These are phyloP conservation scores for rabbit (Oryctolagus cuniculus) DNA, from an alignment of 2,113 vertebrate species.

Conservation along the genomic window DNA sequence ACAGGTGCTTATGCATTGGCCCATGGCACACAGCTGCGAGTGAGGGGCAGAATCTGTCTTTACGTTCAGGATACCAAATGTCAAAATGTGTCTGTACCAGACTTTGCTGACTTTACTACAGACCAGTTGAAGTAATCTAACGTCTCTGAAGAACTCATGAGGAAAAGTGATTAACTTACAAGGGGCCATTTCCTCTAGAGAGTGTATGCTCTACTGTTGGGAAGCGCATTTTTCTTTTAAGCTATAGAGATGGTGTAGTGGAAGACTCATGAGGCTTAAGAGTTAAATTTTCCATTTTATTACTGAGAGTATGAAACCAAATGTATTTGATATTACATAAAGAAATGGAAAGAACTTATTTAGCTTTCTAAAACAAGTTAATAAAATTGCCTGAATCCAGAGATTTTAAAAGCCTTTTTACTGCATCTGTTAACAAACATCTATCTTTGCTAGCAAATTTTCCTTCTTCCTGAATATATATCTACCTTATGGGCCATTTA, in stretches of 20 bases:
- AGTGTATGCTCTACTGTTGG: not conserved
- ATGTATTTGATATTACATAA: not conserved
- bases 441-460: constrained; percentile 15
- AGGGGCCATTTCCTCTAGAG: not conserved
- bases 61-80: not conserved
- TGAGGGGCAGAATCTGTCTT: constrained; percentile 31
- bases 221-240: not conserved
- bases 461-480: not conserved
- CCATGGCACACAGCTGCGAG: not conserved
- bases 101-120: constrained; percentile 10
- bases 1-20: not conserved
- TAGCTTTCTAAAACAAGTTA: constrained; percentile 37
- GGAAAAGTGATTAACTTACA: not conserved
- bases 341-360: constrained; percentile 25
- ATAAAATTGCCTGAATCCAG: constrained; percentile 13
- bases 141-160: not conserved
- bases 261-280: not conserved
- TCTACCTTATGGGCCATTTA: constrained; percentile 13
- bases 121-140: not conserved
- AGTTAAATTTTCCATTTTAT: constrained; percentile 13
- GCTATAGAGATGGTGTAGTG: not conserved
- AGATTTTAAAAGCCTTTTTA: constrained; percentile 1
- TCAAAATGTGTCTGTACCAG: not conserved
- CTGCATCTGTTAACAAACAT: constrained; percentile 6
- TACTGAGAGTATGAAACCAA: not conserved